Percentiles rank a stretch among this genome's conserved stretches.
Conservation (phyloP, 2,888 invertebrate species). For the Leptopilina syphax region DNA sequence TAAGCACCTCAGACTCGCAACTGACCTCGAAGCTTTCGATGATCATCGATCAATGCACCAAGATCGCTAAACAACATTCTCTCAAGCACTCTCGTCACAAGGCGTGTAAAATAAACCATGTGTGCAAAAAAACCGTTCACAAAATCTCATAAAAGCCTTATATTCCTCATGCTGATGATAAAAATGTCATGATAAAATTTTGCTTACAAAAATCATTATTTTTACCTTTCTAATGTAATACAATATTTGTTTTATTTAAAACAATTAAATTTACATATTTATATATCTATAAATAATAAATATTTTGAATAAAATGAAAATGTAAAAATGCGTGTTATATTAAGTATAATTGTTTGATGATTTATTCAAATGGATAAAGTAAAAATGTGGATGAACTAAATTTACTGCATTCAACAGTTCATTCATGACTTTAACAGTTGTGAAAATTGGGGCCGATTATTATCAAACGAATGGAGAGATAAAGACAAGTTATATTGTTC, state of each 20-base stretch:
- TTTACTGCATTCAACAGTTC: neutral
- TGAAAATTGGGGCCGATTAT: neutral
- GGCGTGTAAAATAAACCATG: constrained; percentile 12
- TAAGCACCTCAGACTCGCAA: constrained; percentile 31
- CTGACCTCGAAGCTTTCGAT: constrained; percentile 39
- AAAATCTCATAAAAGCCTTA: neutral
- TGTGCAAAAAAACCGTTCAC: neutral
- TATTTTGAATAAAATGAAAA: no score
- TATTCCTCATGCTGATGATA: neutral
- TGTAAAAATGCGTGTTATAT: no score
- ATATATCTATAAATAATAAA: no score
- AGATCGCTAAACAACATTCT: constrained; percentile 42
- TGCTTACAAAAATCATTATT: no score
- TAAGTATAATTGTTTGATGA: no score
- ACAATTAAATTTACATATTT: no score
- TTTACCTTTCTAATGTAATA: no score
- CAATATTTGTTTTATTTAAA: no score
- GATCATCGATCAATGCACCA: constrained; percentile 36
- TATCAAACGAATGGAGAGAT: constrained; percentile 1
- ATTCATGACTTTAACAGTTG: neutral
- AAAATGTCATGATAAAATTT: no score
- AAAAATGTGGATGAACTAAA: neutral
- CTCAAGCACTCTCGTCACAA: constrained; percentile 12
- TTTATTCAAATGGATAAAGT: neutral
- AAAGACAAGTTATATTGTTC: neutral